Conservation (phyloP, 2,113 vertebrate genomes). For the Bagarius yarrelli region DNA sequence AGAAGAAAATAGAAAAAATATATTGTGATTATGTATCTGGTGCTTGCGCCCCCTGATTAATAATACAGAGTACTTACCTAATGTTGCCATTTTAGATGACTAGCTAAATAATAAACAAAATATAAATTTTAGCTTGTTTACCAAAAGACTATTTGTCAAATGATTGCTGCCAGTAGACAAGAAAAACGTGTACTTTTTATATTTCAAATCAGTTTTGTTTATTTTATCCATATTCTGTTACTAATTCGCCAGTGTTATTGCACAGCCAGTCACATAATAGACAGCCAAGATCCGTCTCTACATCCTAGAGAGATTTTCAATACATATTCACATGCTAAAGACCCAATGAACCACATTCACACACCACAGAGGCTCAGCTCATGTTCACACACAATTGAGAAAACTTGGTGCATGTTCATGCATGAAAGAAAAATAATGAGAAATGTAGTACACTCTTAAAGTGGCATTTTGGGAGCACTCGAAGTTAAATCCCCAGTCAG, state of each 20-base stretch:
- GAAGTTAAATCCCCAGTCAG: slow-evolving; percentile 17
- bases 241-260: neutral
- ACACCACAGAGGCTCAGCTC: neutral
- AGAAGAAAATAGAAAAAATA: too few species aligned
- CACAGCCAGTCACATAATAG: neutral
- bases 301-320: neutral
- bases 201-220: too few species aligned
- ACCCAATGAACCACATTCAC: neutral
- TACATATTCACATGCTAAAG: neutral
- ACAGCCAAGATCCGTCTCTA: neutral
- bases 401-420: slow-evolving; percentile 8
- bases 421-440: slow-evolving; percentile 24
- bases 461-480: slow-evolving; percentile 13
- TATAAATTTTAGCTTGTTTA: too few species aligned
- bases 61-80: too few species aligned
- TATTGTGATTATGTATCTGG: too few species aligned
- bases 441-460: slow-evolving; percentile 10
- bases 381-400: neutral
- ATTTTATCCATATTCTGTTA: too few species aligned
- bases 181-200: too few species aligned
- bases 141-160: too few species aligned
- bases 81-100: too few species aligned
- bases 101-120: too few species aligned
- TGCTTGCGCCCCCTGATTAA: too few species aligned
- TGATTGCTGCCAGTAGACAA: too few species aligned